Evolutionary conservation across 2,888 invertebrate genomes (phyloP).

Genomic region (Lepidochrysops patricia): DNA sequence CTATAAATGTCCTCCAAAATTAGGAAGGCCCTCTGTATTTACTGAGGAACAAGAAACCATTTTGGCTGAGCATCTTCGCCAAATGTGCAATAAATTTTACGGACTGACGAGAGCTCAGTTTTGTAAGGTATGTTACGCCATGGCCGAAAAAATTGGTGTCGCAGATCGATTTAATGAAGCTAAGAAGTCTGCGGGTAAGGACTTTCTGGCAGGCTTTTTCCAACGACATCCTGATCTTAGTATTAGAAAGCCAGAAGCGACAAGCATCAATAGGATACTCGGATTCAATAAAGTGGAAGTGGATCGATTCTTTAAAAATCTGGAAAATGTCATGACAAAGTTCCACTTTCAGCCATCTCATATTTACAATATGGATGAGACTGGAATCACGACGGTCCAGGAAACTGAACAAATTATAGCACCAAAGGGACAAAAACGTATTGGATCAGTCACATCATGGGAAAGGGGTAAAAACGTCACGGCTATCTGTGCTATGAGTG

Average conservation of each 20-base stretch:
- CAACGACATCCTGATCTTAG: conserved; percentile 26
- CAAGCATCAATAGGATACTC: conserved; percentile 22
- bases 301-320: conserved; percentile 22
- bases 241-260: conserved; percentile 26
- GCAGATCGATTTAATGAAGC: conserved; percentile 24
- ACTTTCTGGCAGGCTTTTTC: conserved; percentile 25
- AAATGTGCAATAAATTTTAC: conserved; percentile 26
- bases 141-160: conserved; percentile 24
- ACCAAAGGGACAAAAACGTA: conserved; percentile 21
- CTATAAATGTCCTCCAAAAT: background rate
- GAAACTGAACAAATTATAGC: conserved; percentile 22
- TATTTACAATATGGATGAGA: conserved; percentile 25
- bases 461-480: conserved; percentile 25
- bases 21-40: conserved; percentile 21
- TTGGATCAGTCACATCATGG: conserved; percentile 22
- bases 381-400: conserved; percentile 22
- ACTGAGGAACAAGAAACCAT: conserved; percentile 24
- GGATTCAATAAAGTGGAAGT: conserved; percentile 23
- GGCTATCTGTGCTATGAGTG: conserved; percentile 24
- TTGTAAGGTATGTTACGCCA: conserved; percentile 24
- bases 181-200: conserved; percentile 24
- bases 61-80: conserved; percentile 24
- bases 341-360: conserved; percentile 14
- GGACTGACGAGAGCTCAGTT: conserved; percentile 25
- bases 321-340: conserved; percentile 19